A percentile compares a stretch with the other conserved stretches of the same genome.
phyloP scores from a whole-genome alignment of 64 coral and sea anemone species.

The Cladopsammia gracilis region DNA sequence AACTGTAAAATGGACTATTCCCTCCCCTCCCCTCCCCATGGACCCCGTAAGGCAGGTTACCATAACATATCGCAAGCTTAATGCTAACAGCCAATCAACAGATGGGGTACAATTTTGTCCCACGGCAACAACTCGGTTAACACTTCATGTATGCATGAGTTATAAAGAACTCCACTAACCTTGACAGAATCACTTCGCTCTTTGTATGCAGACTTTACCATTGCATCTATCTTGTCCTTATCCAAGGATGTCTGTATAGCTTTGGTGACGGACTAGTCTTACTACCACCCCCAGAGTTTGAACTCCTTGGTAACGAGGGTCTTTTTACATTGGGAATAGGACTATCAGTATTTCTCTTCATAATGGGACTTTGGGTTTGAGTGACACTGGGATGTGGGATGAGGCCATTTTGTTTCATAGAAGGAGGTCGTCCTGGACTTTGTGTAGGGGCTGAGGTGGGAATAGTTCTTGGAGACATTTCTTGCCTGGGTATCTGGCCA shows the following conservation, averaged over 20 bases:
- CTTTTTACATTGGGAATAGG: neutral
- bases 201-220: constrained; percentile 48
- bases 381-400: neutral
- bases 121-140: no score
- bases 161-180: neutral
- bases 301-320: neutral
- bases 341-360: constrained; percentile 22
- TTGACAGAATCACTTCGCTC: constrained; percentile 60
- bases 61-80: no score
- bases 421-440: neutral
- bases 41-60: no score
- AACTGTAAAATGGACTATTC: no score
- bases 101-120: no score
- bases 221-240: constrained; percentile 51
- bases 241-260: constrained; percentile 28
- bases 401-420: constrained; percentile 10
- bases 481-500: neutral
- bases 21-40: no score
- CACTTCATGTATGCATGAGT: neutral
- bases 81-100: no score
- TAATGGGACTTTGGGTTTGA: neutral
- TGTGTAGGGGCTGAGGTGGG: neutral
- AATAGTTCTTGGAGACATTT: constrained; percentile 11
- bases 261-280: constrained; percentile 29
- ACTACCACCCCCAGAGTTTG: neutral